Evolutionary conservation across 1,140 invertebrate species (phyloP), one percentile per base, ranked within the genome.

Genomic region (Hermetia illucens): DNA sequence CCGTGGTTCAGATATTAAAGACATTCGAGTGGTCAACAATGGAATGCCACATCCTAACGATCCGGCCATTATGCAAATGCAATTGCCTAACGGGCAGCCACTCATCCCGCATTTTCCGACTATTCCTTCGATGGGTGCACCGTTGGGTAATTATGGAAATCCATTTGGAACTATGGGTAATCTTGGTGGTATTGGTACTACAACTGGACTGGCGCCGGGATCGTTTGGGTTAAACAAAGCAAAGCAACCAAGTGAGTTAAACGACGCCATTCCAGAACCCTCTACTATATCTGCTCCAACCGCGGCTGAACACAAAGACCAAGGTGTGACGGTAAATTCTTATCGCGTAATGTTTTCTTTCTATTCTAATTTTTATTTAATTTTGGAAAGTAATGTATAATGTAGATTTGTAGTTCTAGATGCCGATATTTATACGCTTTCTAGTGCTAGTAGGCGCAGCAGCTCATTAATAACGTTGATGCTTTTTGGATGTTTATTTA

Each of bases 1-100:
- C 66, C 71, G 94, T 45, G 95, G 93, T 20, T 82, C 86, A 47
- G 95, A 99, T 62, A 98, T 99, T 53, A 98, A 98, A 67, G 95
- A 98, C 62, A 90, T 99, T 50, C 77, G 90, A 61, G 91, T 98
- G 40, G 77, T 94, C 30, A 82, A 80, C 55, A 81, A 75, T 73
- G 77, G 77, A 29, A 68, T 70, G 38, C 67, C 77, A 20, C 71
- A 89, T 56, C 66, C 85, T 58, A 77, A 90, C 71, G 91, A 96
- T 72, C 92, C 92, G 37, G 92, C 92, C 32, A 96, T 96, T 63
- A 85, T 96, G 63, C 85, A 90, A 68, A 72, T 83, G 53, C 82
- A 82, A 34, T 73, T 82, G 44, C 80, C 79, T 30, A 57, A 57
- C 42, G 58, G 64, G 52, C 30, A 68, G 63, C 40, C 60, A 47